Base-by-base conservation (phyloP, 2,113 vertebrate genomes). In the Gasterosteus aculeatus region DNA sequence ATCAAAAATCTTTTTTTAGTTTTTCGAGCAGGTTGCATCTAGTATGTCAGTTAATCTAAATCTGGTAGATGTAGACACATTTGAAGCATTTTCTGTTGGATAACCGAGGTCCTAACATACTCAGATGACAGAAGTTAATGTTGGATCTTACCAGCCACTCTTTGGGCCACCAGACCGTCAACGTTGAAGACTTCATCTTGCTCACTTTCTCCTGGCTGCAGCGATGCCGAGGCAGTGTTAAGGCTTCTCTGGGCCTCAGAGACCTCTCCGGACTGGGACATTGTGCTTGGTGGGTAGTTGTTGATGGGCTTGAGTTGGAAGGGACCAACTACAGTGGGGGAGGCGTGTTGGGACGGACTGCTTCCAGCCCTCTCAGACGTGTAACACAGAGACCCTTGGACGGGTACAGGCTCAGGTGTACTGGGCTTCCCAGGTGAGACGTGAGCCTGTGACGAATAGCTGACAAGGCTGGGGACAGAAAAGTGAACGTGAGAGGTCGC, bases 121-220 rank as follows among this genome's bases (percentile, higher is more conserved):
- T 1, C 53, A 41, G n/a, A 73, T 65, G 16, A 69, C 69, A 73
- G 33, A 67, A 49, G 9, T 72, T 1, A 35, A 56, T 49, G 4
- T 57, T 51, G 6, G 3, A 60, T 65, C 95, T 95, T 96, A 98
- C 98, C 98, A 93, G 98, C 98, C 58, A 99, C 94, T 73, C 98
- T 94, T 54, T 99, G 97, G 68, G 97, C 97, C 79, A 99, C 98
- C 85, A 99, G 94, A 38, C 98, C 98, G 85, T 97, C 97, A 75
- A 98, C 88, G 58, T 95, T 96, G 92, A 97, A 94, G 11, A 94
- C 94, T 53, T 95, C 95, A 76, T 96, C 96, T 0, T 93, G 91
- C 74, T 96, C 93, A 0, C 4, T 72, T 57, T 94, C 95, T 80
- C 93, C 95, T 19, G 94, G 92, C 67, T 94, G 93, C 26, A 95